Evolutionary conservation across 30 jellyfish, hydroid and myxozoan species (phyloP), one percentile per base, ranked within the genome.

Genomic region (Rhopilema esculentum): DNA sequence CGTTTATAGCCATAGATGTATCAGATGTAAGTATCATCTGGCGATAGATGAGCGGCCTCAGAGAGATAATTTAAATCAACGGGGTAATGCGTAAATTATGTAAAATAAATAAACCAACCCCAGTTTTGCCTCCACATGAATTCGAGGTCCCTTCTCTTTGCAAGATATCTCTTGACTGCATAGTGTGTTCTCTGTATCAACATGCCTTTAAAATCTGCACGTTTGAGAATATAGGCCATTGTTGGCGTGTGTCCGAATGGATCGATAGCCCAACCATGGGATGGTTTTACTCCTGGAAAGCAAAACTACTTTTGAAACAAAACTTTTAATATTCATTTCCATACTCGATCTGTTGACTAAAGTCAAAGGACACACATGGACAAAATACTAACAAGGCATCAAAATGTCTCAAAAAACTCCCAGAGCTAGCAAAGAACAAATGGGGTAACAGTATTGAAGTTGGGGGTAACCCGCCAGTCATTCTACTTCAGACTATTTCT

Each of bases 111-210:
- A 2, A 20, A 26, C 89, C 64, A 75, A 82, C 97, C 98, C 98
- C 98, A 92, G 69, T 88, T 92, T 49, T 92, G 98, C 83, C 98
- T 92, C 98, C 98, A 92, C 97, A 87, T 87, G 85, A 92, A 92
- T 65, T 92, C 98, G 67, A 92, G 85, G 32, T 92, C 32, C 40
- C 83, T 88, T 9, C 81, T 77, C 62, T 71, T 64, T 16, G 98
- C 98, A 22, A 92, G 61, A 77, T 88, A 83, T 52, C 91, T 80
- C 72, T 92, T 92, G 61, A 92, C 81, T 0, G 88, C 84, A 28
- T 92, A 92, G 31, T 92, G 98, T 1, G 92, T 92, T 18, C 98
- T 71, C 69, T 92, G 98, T 12, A 92, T 92, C 19, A 92, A 89
- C 98, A 92, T 92, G 26, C 76, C 95, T 26, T 92, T 79, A 57